Base-by-base conservation (phyloP, 2,113 vertebrate genomes). In the Anguilla japonica region DNA sequence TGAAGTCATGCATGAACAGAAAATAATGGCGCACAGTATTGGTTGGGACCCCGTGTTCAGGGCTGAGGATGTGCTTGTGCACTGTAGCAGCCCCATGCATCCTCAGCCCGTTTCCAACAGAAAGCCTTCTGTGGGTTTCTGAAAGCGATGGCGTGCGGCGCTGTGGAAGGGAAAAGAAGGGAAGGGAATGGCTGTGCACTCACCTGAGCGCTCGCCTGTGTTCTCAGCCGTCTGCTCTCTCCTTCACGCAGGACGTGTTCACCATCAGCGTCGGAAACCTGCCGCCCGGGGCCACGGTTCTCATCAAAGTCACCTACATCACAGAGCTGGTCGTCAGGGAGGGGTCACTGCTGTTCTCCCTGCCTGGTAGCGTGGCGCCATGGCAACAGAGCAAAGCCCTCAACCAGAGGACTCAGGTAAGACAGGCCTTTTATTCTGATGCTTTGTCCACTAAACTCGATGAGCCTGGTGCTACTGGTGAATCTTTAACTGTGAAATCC, bases 211-310 rank as follows among this genome's bases (percentile, higher is more conserved):
- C 9, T 46, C 43, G 5, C 5, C 5, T 9, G 9, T 46, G 43
- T 46, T 46, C 43, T 46, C 43, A 46, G 43, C 50, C 13, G n/a
- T 14, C 8, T 34, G 26, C 1, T 75, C 26, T 18, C 50, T 46
- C 20, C 0, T 81, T 0, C n/a, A 90, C 90, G 57, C 90, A 98
- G 97, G 96, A 98, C 75, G 90, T 97, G 84, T 98, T 98, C 90
- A 97, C 96, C 85, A 96, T 98, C 88, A 97, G 96, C 40, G 95
- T 98, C 86, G 97, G 97, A 16, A 98, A 98, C 86, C 93, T 98
- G 85, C 95, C 96, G 0, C 91, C 97, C 0, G 91, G 91, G 9
- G 95, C 96, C 0, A 95, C 93, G 0, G 97, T 97, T 84, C 93
- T 98, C 83, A 96, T 98, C 88, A 98, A 97, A 92, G 95, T 98